Percentiles rank a stretch among this genome's conserved stretches.
These are phyloP conservation scores for Cantharis rustica DNA, from an alignment of 2,888 invertebrate species.

Conservation along the genomic window DNA sequence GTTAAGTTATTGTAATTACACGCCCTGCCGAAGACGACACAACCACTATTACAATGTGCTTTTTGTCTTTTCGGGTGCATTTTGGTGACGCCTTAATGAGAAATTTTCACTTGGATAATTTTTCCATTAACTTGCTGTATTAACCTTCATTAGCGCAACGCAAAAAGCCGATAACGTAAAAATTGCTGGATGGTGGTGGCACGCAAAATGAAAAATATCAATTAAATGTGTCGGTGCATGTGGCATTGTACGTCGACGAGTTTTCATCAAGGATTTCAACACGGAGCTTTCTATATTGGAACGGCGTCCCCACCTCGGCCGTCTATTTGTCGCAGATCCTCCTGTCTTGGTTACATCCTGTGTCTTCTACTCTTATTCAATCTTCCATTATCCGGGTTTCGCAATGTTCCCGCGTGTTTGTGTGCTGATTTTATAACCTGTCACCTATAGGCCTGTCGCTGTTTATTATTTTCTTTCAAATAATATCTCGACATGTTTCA, in stretches of 20 bases:
- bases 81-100: constrained; percentile 40
- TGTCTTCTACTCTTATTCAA: constrained; percentile 50
- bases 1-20: constrained; percentile 38
- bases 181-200: constrained; percentile 14
- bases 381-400: constrained; percentile 51
- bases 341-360: constrained; percentile 41
- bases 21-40: constrained; percentile 30
- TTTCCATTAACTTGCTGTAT: constrained; percentile 45
- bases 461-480: constrained; percentile 42
- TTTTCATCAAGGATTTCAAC: constrained; percentile 39
- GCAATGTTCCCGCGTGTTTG: constrained; percentile 37
- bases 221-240: constrained; percentile 34
- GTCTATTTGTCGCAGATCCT: constrained; percentile 46
- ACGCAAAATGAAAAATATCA: constrained; percentile 35
- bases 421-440: constrained; percentile 51
- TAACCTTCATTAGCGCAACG: constrained; percentile 42
- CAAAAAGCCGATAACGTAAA: constrained; percentile 21
- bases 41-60: constrained; percentile 16
- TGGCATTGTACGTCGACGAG: constrained; percentile 33
- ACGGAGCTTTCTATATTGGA: constrained; percentile 33
- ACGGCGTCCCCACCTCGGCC: constrained; percentile 38
- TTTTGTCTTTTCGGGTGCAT: constrained; percentile 11
- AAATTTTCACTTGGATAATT: constrained; percentile 49
- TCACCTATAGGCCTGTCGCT: constrained; percentile 49
- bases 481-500: constrained; percentile 21